Base-by-base conservation (phyloP, 2,113 vertebrate genomes). In the Ammospiza caudacuta region DNA sequence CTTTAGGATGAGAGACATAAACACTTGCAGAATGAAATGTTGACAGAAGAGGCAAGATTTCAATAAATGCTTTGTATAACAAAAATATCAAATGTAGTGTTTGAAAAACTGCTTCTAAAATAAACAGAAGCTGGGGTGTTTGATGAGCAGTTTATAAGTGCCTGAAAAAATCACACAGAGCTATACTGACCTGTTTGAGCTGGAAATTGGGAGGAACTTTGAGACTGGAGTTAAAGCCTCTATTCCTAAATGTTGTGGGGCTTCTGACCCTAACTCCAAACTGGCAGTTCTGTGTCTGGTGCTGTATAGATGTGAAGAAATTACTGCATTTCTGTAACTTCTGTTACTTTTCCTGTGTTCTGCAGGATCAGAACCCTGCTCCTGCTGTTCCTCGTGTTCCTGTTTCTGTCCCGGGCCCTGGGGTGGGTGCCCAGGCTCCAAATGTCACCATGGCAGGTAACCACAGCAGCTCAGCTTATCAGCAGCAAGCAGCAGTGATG, bases 351-450 rank as follows among this genome's bases (percentile, higher is more conserved):
- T 46, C 83, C 66, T 94, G 0, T 89, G 27, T 87, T 91, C 51
- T 66, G 29, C 97, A 99, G 99, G 99, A 99, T 90, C 99, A 99
- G 95, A 99, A 87, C 94, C 51, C 98, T 15, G 97, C 98, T 92
- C 83, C 97, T 0, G 63, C 97, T 3, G 98, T 98, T 72, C 92
- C 98, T 25, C 95, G 98, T 4, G 98, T 98, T 75, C 97, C 98
- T 0, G 98, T 98, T 62, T 97, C 98, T 64, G 97, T 98, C 69
- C 98, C 98, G 1, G 95, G 98, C 69, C 96, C 96, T 72, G 83
- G 97, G 0, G 98, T 99, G 96, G 86, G 97, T 15, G 73, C 97
- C 39, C 98, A 98, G 97, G 95, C 98, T 4, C 98, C 98, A 18
- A 97, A 76, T 14, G 98, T 94, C 33, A 95, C 98, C 37, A 98